Evolutionary conservation across 2,888 invertebrate species (phyloP).

Genomic region (Thecophora atra): DNA sequence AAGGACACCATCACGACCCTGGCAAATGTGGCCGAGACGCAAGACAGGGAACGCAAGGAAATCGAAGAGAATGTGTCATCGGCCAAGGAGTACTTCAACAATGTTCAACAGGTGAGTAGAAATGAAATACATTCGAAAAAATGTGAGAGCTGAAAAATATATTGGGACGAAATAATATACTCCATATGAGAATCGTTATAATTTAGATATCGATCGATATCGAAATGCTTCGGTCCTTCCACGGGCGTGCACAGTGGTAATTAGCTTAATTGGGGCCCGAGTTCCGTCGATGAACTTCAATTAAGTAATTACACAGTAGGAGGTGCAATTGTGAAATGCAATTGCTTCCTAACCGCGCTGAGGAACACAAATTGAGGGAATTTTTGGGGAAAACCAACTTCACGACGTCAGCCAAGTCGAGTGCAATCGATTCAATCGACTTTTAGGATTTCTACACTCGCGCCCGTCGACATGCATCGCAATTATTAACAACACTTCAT

Average conservation of each 20-base stretch:
- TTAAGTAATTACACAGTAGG: not conserved
- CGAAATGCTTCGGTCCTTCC: too few species aligned
- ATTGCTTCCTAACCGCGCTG: too few species aligned
- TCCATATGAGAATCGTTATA: too few species aligned
- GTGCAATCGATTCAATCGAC: not conserved
- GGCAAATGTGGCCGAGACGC: constrained; percentile 80
- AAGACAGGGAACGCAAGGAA: constrained; percentile 69
- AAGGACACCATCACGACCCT: constrained; percentile 78
- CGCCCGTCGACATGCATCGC: too few species aligned
- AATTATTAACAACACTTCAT: too few species aligned
- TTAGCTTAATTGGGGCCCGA: too few species aligned
- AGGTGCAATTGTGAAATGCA: too few species aligned
- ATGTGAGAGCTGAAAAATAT: too few species aligned
- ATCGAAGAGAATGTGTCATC: constrained; percentile 70
- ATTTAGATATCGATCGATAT: too few species aligned
- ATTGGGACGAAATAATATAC: not conserved
- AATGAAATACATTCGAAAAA: not conserved
- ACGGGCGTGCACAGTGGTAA: too few species aligned
- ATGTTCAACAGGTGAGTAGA: constrained; percentile 79
- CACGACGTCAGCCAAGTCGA: not conserved
- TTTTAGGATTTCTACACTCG: not conserved
- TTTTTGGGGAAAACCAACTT: not conserved
- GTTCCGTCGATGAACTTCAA: too few species aligned
- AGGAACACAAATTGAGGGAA: too few species aligned
- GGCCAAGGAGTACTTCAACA: constrained; percentile 73